Percentiles rank a stretch among this genome's conserved stretches.
phyloP scores from a whole-genome alignment of 2,113 vertebrate species.

The Progne subis region DNA sequence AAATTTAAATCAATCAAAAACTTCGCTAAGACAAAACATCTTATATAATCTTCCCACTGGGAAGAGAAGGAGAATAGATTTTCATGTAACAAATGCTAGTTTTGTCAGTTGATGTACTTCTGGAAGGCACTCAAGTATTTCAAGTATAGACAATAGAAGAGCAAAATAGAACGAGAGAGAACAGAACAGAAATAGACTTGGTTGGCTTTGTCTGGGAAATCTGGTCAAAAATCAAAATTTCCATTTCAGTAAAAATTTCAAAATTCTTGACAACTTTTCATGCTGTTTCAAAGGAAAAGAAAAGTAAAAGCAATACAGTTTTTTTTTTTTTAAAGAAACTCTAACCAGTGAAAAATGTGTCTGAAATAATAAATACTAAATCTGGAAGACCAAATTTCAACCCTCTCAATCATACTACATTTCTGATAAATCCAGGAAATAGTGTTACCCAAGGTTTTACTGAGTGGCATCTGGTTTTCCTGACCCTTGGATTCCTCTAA shows the following conservation, averaged over 20 bases:
- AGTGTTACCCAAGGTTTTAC: background rate
- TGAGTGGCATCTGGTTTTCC: background rate
- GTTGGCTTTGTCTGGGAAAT: background rate
- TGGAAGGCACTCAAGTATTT: slow-evolving; percentile 50
- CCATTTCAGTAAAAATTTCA: background rate
- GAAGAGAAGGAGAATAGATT: slow-evolving; percentile 47
- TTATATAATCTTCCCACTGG: slow-evolving; percentile 60
- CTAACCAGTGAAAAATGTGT: background rate
- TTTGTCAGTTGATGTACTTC: slow-evolving; percentile 31
- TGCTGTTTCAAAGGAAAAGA: background rate
- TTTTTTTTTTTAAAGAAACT: background rate
- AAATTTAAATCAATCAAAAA: slow-evolving; percentile 51
- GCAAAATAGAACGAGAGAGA: slow-evolving; percentile 17
- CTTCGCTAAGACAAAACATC: slow-evolving; percentile 57
- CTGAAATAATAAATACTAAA: background rate
- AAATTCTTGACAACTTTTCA: background rate
- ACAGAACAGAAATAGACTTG: slow-evolving; percentile 21
- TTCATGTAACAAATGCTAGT: slow-evolving; percentile 16
- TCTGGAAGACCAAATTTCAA: background rate
- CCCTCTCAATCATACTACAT: background rate
- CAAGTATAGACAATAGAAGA: slow-evolving; percentile 37
- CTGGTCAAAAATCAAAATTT: slow-evolving; percentile 24
- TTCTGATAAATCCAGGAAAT: background rate
- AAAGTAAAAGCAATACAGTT: background rate
- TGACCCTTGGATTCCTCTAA: background rate